A percentile compares a stretch with the other conserved stretches of the same genome.
phyloP scores from a whole-genome alignment of 2,797 vertebrate genomes.

The Tadarida brasiliensis region DNA sequence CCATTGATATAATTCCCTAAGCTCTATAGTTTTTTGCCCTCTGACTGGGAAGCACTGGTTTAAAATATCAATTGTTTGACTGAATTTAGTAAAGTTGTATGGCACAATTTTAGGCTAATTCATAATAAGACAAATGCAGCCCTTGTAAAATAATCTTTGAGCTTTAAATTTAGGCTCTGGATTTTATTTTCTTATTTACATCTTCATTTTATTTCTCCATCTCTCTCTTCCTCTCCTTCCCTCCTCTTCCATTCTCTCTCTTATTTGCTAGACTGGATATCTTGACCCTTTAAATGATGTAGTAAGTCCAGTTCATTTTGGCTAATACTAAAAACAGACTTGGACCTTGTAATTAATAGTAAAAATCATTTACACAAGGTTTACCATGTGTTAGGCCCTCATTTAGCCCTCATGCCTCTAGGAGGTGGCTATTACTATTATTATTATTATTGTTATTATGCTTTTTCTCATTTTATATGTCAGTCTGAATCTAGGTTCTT shows the following conservation, averaged over 20 bases:
- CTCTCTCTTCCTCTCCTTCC: not conserved
- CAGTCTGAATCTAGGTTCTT: not conserved
- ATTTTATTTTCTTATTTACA: not conserved
- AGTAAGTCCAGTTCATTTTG: conserved; percentile 27
- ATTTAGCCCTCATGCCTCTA: not conserved
- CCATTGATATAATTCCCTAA: not conserved
- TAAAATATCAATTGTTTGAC: not conserved
- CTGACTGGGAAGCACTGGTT: conserved; percentile 11
- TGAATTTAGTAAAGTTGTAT: not conserved
- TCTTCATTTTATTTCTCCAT: not conserved
- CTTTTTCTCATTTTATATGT: not conserved
- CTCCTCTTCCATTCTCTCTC: not conserved
- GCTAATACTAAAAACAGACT: not conserved
- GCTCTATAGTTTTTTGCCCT: not conserved
- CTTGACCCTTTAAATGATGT: conserved; percentile 33
- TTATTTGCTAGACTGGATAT: not conserved
- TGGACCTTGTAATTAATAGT: not conserved
- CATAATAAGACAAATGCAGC: not conserved
- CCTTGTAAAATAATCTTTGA: not conserved
- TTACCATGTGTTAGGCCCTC: not conserved
- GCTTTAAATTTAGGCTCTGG: not conserved
- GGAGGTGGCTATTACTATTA: not conserved
- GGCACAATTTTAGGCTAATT: not conserved
- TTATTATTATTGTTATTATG: not conserved
- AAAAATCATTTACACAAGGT: not conserved